These are phyloP conservation scores for Drosophila tristis DNA, from an alignment of 1,140 invertebrate genomes.

Conservation along the genomic window DNA sequence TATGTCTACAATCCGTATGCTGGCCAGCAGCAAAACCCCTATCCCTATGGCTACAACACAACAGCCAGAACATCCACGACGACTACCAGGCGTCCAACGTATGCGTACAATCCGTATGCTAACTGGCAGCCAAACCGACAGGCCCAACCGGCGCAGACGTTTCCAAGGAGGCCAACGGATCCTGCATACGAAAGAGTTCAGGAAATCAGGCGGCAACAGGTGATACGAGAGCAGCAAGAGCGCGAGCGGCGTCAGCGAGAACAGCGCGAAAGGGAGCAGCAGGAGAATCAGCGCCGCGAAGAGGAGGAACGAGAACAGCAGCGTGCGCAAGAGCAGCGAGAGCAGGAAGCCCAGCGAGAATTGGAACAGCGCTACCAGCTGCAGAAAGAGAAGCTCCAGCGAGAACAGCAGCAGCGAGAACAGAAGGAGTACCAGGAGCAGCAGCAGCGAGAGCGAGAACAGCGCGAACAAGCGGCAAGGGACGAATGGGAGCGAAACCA, in stretches of 20 bases:
- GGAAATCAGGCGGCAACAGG: slow-evolving; percentile 15
- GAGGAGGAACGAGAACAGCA: slow-evolving; percentile 12
- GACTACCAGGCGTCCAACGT: no score
- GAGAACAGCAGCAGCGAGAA: slow-evolving; percentile 11
- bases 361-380: not conserved
- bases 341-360: slow-evolving; percentile 14
- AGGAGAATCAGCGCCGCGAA: slow-evolving; percentile 12
- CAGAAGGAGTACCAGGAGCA: not conserved
- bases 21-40: slow-evolving; percentile 16
- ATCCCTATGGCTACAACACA: slow-evolving; percentile 1
- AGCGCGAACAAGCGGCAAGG: not conserved
- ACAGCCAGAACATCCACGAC: slow-evolving; percentile 1
- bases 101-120: not conserved
- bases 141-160: not conserved
- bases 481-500: not conserved
- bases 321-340: slow-evolving; percentile 14
- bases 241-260: not conserved
- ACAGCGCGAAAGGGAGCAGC: not conserved
- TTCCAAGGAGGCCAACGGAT: slow-evolving; percentile 8
- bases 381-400: not conserved
- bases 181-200: slow-evolving; percentile 14
- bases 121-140: not conserved
- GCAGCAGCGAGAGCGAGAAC: not conserved
- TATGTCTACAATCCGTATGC: slow-evolving; percentile 42
- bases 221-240: slow-evolving; percentile 19